Conservation (phyloP, 2,113 vertebrate species). For the Dipodomys ordii region DNA sequence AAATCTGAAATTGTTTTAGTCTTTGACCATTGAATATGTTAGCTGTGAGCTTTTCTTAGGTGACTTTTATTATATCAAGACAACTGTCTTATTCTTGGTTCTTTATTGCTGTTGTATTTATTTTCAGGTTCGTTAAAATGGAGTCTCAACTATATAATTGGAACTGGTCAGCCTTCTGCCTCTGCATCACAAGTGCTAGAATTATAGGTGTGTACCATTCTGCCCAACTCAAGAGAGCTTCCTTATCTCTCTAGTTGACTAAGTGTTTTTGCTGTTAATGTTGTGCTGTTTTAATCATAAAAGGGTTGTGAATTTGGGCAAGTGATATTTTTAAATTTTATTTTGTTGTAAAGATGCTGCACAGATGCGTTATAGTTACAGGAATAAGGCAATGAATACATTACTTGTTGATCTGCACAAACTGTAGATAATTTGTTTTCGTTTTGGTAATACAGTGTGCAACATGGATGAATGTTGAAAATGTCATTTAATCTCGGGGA, state of each 20-base stretch:
- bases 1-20: neutral
- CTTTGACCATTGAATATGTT: neutral
- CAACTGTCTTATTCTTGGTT: neutral
- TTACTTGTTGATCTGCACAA: neutral
- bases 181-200: too few species aligned
- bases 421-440: neutral
- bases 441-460: neutral
- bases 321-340: neutral
- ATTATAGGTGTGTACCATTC: too few species aligned
- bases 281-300: neutral
- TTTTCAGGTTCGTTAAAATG: too few species aligned
- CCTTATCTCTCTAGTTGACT: neutral
- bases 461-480: neutral
- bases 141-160: too few species aligned
- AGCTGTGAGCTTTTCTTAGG: neutral
- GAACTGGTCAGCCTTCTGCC: too few species aligned
- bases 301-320: neutral
- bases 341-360: too few species aligned
- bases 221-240: neutral
- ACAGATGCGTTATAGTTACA: too few species aligned
- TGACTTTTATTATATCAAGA: neutral
- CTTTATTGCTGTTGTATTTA: too few species aligned
- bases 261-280: neutral
- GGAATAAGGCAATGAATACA: too few species aligned
- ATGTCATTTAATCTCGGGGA: neutral